phyloP scores from a whole-genome alignment of 2,113 vertebrate genomes.

The Sterrhoptilus dennistouni region DNA sequence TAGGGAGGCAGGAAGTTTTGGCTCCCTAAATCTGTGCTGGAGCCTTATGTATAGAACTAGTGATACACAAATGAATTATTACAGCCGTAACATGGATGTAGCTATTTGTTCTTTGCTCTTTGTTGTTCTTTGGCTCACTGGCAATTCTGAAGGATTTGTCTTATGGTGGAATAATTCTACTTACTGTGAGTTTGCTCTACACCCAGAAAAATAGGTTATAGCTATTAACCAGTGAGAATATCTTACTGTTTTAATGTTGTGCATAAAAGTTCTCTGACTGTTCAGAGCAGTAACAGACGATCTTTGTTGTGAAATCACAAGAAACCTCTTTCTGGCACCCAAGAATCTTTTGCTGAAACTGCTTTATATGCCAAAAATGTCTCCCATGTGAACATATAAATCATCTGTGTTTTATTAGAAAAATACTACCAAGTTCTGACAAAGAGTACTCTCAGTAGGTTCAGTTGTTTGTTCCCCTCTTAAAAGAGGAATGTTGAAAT shows the following conservation, averaged over 20 bases:
- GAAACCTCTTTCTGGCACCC: slow-evolving; percentile 45
- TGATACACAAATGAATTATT: neutral
- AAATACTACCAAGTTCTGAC: slow-evolving; percentile 33
- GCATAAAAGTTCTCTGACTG: neutral
- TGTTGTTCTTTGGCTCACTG: neutral
- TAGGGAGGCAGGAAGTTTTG: neutral
- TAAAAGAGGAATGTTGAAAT: slow-evolving; percentile 53
- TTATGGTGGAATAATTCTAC: neutral
- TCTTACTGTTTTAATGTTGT: neutral
- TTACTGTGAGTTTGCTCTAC: neutral
- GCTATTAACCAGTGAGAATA: neutral
- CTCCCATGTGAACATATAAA: slow-evolving; percentile 52
- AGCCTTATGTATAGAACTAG: neutral
- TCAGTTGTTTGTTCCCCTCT: slow-evolving; percentile 26
- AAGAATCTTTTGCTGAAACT: slow-evolving; percentile 7
- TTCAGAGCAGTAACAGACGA: slow-evolving; percentile 19
- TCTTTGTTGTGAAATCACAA: slow-evolving; percentile 31
- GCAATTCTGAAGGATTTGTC: neutral
- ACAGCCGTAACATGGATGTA: neutral
- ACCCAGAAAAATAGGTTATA: neutral
- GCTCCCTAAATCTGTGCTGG: neutral
- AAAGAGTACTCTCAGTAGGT: slow-evolving; percentile 48
- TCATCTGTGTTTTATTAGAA: slow-evolving; percentile 62
- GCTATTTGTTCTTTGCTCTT: neutral
- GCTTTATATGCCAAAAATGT: slow-evolving; percentile 18